Evolutionary conservation across 2,888 invertebrate species (phyloP).

Genomic region (Ferrisia virgata): DNA sequence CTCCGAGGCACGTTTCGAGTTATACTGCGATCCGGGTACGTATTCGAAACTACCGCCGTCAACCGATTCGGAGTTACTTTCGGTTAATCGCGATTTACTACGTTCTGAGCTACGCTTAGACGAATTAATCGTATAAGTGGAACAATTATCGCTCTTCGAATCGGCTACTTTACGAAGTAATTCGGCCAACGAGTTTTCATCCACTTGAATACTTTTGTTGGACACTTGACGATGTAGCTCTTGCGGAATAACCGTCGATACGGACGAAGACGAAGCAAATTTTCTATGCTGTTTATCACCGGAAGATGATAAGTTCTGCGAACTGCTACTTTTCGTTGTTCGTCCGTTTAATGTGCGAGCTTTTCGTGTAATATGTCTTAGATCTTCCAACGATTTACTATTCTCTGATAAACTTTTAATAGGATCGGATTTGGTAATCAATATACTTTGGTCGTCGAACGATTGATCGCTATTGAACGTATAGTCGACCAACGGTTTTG

Average conservation of each 20-base stretch:
- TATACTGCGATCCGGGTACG: slow-evolving; percentile 59
- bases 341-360: background rate
- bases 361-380: background rate
- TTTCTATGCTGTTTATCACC: background rate
- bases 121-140: slow-evolving; percentile 13
- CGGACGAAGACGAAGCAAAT: slow-evolving; percentile 22
- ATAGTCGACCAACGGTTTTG: slow-evolving; percentile 23
- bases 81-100: slow-evolving; percentile 27
- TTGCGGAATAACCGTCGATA: slow-evolving; percentile 23
- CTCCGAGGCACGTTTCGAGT: slow-evolving; percentile 50
- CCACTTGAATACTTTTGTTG: slow-evolving; percentile 30
- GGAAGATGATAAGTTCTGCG: background rate
- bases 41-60: slow-evolving; percentile 53
- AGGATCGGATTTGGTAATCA: background rate
- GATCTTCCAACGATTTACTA: slow-evolving; percentile 34
- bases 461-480: background rate
- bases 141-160: background rate
- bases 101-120: background rate
- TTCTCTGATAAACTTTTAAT: background rate
- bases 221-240: background rate
- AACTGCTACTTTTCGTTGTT: background rate
- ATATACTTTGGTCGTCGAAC: background rate
- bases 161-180: background rate
- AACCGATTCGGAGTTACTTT: slow-evolving; percentile 46
- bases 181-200: background rate